Percentiles rank a stretch among this genome's conserved stretches.
Conservation (phyloP, 2,113 vertebrate genomes). For the Callopanchax toddi region DNA sequence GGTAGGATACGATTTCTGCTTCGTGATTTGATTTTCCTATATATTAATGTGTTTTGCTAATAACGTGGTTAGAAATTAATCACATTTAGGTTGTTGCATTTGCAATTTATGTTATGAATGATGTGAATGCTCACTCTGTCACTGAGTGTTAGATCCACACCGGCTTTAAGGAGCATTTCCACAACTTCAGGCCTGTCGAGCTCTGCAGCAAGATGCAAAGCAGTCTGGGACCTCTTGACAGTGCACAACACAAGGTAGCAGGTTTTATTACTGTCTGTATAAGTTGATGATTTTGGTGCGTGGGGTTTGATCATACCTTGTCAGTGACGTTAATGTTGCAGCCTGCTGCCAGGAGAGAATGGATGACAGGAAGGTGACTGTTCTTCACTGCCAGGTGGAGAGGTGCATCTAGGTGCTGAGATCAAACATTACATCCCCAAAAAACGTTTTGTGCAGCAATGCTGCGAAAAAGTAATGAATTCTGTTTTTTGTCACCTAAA, state of each 20-base stretch:
- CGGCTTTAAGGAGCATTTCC: constrained; percentile 85
- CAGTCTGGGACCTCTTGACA: constrained; percentile 86
- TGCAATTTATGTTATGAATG: not conserved
- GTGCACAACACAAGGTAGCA: constrained; percentile 2
- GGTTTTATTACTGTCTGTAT: not conserved
- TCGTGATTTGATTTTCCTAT: not conserved
- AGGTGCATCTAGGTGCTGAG: constrained; percentile 82
- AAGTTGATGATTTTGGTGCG: not conserved
- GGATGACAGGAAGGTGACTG: constrained; percentile 79
- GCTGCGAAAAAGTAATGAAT: too few relatives aligned
- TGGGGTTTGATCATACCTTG: constrained; percentile 68
- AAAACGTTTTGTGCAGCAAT: too few relatives aligned
- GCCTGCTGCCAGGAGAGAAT: constrained; percentile 79
- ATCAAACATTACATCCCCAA: constrained; percentile 60
- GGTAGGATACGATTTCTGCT: not conserved
- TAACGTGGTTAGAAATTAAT: not conserved
- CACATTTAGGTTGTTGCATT: not conserved
- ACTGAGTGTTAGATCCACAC: constrained; percentile 77
- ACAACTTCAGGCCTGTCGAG: constrained; percentile 86
- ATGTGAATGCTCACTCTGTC: constrained; percentile 69
- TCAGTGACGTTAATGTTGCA: constrained; percentile 81
- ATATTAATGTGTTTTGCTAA: not conserved
- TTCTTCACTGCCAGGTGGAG: constrained; percentile 87
- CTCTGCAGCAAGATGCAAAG: constrained; percentile 88
- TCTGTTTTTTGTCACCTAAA: too few relatives aligned